Percentiles rank a stretch among this genome's conserved stretches.
Evolutionary conservation across 2,888 invertebrate genomes (phyloP).

Genomic region (Oligia latruncula): DNA sequence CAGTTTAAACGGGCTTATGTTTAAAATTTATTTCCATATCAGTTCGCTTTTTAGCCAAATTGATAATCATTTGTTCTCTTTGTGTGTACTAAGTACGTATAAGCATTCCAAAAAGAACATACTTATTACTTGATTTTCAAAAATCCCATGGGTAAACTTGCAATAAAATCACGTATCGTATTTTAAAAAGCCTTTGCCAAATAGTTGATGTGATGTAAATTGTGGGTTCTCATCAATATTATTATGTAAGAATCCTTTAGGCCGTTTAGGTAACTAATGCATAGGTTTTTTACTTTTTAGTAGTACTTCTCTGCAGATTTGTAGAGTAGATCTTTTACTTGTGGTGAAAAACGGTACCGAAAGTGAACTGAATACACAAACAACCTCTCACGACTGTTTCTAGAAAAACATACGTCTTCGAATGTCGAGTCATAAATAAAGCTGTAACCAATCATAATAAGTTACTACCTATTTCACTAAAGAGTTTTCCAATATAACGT

Average conservation of each 20-base stretch:
- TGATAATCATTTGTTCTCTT: slow-evolving; percentile 7
- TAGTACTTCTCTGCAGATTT: not conserved
- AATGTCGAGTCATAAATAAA: slow-evolving; percentile 48
- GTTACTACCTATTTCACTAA: slow-evolving; percentile 36
- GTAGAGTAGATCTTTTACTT: not conserved
- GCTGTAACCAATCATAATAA: slow-evolving; percentile 46
- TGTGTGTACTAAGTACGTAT: not conserved
- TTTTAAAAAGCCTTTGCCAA: slow-evolving; percentile 7
- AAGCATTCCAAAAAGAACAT: not conserved
- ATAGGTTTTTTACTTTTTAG: not conserved
- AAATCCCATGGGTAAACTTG: not conserved
- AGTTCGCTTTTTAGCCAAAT: slow-evolving; percentile 14
- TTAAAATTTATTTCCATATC: slow-evolving; percentile 39
- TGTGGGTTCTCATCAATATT: not conserved
- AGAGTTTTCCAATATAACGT: slow-evolving; percentile 26
- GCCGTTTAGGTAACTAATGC: not conserved
- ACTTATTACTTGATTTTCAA: not conserved
- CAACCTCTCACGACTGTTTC: slow-evolving; percentile 37
- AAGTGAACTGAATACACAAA: slow-evolving; percentile 36
- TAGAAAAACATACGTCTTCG: slow-evolving; percentile 33
- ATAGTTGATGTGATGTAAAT: not conserved
- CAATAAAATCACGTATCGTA: not conserved
- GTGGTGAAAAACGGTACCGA: slow-evolving; percentile 32
- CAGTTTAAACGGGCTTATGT: slow-evolving; percentile 39
- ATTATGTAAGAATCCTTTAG: not conserved